These are phyloP conservation scores for Xenopus borealis DNA, from an alignment of 2,113 vertebrate species.

Conservation along the genomic window DNA sequence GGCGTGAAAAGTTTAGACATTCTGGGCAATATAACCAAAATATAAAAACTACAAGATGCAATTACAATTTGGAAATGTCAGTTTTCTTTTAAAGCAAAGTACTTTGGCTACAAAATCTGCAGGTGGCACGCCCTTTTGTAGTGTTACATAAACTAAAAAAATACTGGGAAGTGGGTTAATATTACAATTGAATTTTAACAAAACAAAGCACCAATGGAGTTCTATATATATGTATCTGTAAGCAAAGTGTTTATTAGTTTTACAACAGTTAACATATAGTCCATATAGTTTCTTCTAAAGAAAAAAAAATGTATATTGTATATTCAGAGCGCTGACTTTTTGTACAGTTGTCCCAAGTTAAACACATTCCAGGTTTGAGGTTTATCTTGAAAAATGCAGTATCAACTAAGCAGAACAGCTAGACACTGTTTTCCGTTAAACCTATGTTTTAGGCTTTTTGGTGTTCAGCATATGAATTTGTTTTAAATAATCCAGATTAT, in stretches of 20 bases:
- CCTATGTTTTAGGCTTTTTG: too few relatives aligned
- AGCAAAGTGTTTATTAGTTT: not conserved
- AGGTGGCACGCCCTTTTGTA: constrained; percentile 63
- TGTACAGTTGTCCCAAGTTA: too few relatives aligned
- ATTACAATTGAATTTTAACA: constrained; percentile 2
- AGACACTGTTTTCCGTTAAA: too few relatives aligned
- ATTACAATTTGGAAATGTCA: constrained; percentile 66
- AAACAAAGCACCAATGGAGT: not conserved
- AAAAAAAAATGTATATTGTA: too few relatives aligned
- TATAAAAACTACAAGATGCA: constrained; percentile 61
- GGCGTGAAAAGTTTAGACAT: constrained; percentile 64
- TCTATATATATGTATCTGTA: not conserved
- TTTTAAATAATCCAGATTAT: too few relatives aligned
- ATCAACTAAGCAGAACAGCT: too few relatives aligned
- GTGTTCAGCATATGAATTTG: too few relatives aligned
- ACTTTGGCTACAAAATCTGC: constrained; percentile 65
- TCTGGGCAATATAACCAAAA: constrained; percentile 64
- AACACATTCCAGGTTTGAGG: too few relatives aligned
- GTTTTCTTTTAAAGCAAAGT: constrained; percentile 57
- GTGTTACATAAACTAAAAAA: constrained; percentile 81
- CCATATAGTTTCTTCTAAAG: too few relatives aligned
- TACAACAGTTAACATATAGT: not conserved
- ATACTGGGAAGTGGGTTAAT: constrained; percentile 68
- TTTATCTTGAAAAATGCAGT: too few relatives aligned
- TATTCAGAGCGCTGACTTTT: too few relatives aligned